phyloP scores from a whole-genome alignment of 2,888 invertebrate genomes.

The Micoletzkya japonica region DNA sequence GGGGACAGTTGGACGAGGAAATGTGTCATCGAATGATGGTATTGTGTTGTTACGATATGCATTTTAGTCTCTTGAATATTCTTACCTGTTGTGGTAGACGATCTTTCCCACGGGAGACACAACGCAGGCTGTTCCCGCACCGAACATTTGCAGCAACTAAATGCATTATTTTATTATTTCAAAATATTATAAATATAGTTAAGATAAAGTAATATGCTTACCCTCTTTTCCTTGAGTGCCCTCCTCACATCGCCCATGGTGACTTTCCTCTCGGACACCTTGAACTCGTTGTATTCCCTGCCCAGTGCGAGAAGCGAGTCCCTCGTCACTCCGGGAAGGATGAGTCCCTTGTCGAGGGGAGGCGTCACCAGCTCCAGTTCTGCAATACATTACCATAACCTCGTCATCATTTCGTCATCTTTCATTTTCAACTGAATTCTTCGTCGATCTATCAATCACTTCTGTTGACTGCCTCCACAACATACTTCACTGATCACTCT shows the following conservation, averaged over 20 bases:
- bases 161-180: conserved; percentile 36
- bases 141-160: conserved; percentile 92
- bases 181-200: conserved; percentile 14
- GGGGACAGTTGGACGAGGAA: conserved; percentile 16
- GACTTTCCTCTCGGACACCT: conserved; percentile 78
- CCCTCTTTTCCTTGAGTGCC: conserved; percentile 79
- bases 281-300: conserved; percentile 81
- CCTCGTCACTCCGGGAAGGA: conserved; percentile 90
- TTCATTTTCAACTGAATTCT: too few relatives aligned
- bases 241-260: conserved; percentile 82
- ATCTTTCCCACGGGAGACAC: conserved; percentile 88
- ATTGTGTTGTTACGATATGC: too few relatives aligned
- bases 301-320: conserved; percentile 82
- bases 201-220: conserved; percentile 68
- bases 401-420: not conserved
- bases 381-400: conserved; percentile 65
- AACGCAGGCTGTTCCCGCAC: conserved; percentile 94
- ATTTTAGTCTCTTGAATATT: too few relatives aligned
- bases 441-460: not conserved
- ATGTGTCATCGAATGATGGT: not conserved
- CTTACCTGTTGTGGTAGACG: conserved; percentile 71
- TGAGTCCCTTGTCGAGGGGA: conserved; percentile 83
- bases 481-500: not conserved
- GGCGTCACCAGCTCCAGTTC: conserved; percentile 90
- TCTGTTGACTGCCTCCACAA: not conserved